phyloP scores from a whole-genome alignment of 2,797 vertebrate genomes.

The Oceanodroma leucorhoa region DNA sequence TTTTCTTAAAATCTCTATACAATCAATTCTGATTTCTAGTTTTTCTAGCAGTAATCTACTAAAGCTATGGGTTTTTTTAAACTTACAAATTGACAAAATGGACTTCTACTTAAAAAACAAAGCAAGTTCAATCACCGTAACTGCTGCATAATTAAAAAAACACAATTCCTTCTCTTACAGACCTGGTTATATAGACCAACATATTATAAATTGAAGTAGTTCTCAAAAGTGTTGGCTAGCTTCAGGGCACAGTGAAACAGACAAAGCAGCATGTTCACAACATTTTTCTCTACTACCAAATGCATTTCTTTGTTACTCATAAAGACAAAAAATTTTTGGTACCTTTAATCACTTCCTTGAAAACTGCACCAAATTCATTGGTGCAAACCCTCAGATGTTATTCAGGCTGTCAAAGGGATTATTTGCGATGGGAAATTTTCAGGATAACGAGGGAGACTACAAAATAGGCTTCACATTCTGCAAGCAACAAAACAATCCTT shows the following conservation, averaged over 20 bases:
- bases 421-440: neutral
- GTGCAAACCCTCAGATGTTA: neutral
- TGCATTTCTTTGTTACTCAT: neutral
- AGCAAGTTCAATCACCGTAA: neutral
- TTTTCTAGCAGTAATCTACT: neutral
- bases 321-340: neutral
- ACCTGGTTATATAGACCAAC: neutral
- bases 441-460: neutral
- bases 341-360: neutral
- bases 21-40: neutral
- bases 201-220: neutral
- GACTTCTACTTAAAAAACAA: neutral
- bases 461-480: neutral
- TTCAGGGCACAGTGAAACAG: neutral
- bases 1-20: neutral
- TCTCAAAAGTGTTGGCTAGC: neutral
- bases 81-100: neutral
- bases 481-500: neutral
- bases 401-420: neutral
- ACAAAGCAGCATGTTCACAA: neutral
- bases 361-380: neutral
- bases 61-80: neutral
- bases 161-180: neutral
- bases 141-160: rapidly evolving
- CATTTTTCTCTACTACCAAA: neutral